Conservation (phyloP, 2,113 vertebrate genomes). For the Engraulis encrasicolus region DNA sequence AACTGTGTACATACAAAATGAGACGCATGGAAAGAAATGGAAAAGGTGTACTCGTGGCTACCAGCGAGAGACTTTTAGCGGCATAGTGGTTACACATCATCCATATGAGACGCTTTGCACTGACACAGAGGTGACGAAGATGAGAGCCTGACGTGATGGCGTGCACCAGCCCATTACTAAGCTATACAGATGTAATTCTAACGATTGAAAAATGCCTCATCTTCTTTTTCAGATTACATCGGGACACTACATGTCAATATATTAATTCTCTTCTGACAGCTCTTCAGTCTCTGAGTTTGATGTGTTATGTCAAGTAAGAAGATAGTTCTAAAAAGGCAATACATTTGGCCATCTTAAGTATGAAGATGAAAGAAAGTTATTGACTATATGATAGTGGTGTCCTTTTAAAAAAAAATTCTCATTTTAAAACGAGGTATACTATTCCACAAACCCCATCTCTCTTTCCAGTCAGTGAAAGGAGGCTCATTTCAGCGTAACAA, state of each 20-base stretch:
- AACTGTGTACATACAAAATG: conserved; percentile 60
- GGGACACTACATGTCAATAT: not conserved
- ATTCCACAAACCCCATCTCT: conserved; percentile 7
- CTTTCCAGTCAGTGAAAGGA: not conserved
- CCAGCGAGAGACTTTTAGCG: conserved; percentile 67
- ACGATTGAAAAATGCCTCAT: not conserved
- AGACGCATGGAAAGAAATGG: conserved; percentile 30
- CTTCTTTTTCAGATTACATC: not conserved
- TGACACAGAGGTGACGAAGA: not conserved
- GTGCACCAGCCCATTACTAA: not conserved
- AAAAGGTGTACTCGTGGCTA: conserved; percentile 63
- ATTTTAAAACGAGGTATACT: not conserved
- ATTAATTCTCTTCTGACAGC: not conserved
- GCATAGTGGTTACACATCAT: conserved; percentile 67
- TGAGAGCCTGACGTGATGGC: not conserved
- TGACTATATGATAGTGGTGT: not conserved
- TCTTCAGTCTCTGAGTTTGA: not conserved
- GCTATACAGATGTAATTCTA: not conserved
- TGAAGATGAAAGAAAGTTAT: not conserved
- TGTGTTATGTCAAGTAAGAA: not conserved
- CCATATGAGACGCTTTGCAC: not conserved
- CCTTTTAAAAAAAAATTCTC: not conserved
- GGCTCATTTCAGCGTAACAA: conserved; percentile 1
- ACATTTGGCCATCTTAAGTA: not conserved
- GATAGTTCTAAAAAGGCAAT: not conserved